Evolutionary conservation across 1,140 invertebrate species (phyloP).

Genomic region (Calephelis virginiensis): DNA sequence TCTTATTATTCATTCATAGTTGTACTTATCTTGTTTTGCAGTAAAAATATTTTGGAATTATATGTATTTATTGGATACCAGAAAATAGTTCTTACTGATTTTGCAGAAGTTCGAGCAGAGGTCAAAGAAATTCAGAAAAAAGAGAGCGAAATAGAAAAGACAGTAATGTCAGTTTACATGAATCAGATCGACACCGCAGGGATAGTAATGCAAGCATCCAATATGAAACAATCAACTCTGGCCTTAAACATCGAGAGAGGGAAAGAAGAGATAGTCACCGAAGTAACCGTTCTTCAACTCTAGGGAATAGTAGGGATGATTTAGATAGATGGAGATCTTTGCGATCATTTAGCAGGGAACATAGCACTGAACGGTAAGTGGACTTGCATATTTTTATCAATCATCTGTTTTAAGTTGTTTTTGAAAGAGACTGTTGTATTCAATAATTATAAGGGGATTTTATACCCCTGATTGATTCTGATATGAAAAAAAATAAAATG

Average conservation of each 20-base stretch:
- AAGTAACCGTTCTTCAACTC: conserved; percentile 67
- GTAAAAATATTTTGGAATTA: too few relatives aligned
- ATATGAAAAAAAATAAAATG: too few relatives aligned
- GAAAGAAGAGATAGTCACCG: conserved; percentile 66
- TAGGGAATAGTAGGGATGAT: conserved; percentile 70
- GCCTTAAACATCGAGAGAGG: conserved; percentile 51
- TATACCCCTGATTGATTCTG: too few relatives aligned
- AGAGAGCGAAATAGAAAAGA: conserved; percentile 61
- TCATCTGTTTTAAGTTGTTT: too few relatives aligned
- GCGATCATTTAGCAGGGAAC: conserved; percentile 67
- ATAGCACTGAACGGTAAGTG: conserved; percentile 63
- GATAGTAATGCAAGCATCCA: conserved; percentile 66
- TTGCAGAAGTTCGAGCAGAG: conserved; percentile 63
- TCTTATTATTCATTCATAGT: too few relatives aligned
- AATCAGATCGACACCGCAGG: conserved; percentile 51
- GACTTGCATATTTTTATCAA: neutral
- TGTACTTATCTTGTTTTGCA: too few relatives aligned
- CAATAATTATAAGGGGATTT: too few relatives aligned
- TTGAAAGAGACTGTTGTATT: too few relatives aligned
- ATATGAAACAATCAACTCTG: conserved; percentile 45
- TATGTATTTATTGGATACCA: too few relatives aligned
- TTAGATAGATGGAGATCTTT: conserved; percentile 68
- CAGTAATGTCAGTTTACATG: conserved; percentile 59
- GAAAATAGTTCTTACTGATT: neutral
- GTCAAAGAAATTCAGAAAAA: conserved; percentile 59